phyloP scores from a whole-genome alignment of 2,888 invertebrate species.

The Trypoxylon attenuatum region DNA sequence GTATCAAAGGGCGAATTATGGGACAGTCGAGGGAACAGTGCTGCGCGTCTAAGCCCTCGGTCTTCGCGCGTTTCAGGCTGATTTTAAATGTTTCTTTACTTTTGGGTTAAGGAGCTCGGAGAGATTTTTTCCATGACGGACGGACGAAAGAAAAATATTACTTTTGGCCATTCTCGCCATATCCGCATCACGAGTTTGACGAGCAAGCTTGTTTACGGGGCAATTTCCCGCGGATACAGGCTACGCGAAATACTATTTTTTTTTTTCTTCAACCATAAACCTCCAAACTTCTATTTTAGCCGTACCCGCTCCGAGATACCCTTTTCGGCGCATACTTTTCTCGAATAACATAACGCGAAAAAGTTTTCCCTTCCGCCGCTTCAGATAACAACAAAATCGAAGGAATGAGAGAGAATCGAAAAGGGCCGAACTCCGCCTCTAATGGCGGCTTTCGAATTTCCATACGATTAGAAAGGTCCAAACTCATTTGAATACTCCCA shows the following conservation, averaged over 20 bases:
- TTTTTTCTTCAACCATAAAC: constrained; percentile 34
- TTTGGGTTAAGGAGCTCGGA: neutral
- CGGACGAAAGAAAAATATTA: constrained; percentile 46
- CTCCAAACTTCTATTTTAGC: constrained; percentile 40
- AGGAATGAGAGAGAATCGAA: too few species aligned
- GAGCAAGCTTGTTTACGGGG: constrained; percentile 54
- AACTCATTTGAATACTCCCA: too few species aligned
- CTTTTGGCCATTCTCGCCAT: constrained; percentile 43
- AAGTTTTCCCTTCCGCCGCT: too few species aligned
- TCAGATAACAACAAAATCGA: neutral
- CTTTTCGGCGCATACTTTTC: constrained; percentile 1
- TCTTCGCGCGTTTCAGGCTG: neutral
- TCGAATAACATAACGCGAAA: constrained; percentile 1
- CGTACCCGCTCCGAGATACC: constrained; percentile 17
- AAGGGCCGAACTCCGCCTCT: too few species aligned
- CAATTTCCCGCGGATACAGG: constrained; percentile 52
- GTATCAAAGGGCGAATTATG: too few species aligned
- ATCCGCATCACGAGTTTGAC: constrained; percentile 55
- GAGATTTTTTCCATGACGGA: constrained; percentile 26
- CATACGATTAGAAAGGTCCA: too few species aligned
- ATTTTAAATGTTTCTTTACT: constrained; percentile 10
- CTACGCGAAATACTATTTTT: constrained; percentile 45
- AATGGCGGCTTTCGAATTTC: too few species aligned
- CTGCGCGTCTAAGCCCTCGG: too few species aligned
- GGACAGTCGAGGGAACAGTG: too few species aligned